These are phyloP conservation scores for Pegea sp. DNA, from an alignment of 23 tunicate species.

Conservation along the genomic window DNA sequence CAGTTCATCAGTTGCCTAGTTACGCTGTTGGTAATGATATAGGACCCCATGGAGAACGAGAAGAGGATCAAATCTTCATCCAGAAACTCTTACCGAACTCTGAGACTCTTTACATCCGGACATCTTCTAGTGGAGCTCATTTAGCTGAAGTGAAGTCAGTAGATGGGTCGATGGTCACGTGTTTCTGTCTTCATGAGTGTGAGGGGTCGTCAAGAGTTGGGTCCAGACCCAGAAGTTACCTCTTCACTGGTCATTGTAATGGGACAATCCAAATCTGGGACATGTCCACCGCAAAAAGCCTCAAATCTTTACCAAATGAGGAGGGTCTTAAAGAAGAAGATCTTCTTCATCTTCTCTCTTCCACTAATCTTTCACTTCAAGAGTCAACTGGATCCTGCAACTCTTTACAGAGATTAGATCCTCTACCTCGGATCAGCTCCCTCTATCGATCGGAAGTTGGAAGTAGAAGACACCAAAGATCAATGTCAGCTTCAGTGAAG, in stretches of 20 bases:
- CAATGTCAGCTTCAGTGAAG: neutral
- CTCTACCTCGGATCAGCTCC: neutral
- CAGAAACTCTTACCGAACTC: conserved; percentile 65
- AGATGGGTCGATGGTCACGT: conserved; percentile 57
- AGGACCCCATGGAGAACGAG: conserved; percentile 95
- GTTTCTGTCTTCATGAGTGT: conserved; percentile 75
- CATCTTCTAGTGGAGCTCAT: conserved; percentile 57
- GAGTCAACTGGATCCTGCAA: neutral
- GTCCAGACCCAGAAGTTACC: conserved; percentile 59
- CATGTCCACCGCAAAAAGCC: conserved; percentile 18
- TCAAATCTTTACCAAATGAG: neutral
- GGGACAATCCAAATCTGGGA: conserved; percentile 97
- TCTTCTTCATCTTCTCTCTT: neutral
- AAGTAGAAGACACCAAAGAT: neutral
- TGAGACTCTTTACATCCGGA: conserved; percentile 25
- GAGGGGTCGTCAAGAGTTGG: conserved; percentile 92
- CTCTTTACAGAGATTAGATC: neutral
- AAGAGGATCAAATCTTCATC: conserved; percentile 67
- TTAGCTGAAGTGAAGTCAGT: conserved; percentile 70
- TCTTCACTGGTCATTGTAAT: conserved; percentile 82
- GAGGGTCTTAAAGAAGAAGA: neutral
- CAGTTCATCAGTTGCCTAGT: conserved; percentile 22
- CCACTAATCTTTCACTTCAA: neutral
- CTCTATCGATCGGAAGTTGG: too few relatives aligned
- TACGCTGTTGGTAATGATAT: conserved; percentile 51